Evolutionary conservation across 2,797 vertebrate genomes (phyloP).

Genomic region (Chelon auratus): DNA sequence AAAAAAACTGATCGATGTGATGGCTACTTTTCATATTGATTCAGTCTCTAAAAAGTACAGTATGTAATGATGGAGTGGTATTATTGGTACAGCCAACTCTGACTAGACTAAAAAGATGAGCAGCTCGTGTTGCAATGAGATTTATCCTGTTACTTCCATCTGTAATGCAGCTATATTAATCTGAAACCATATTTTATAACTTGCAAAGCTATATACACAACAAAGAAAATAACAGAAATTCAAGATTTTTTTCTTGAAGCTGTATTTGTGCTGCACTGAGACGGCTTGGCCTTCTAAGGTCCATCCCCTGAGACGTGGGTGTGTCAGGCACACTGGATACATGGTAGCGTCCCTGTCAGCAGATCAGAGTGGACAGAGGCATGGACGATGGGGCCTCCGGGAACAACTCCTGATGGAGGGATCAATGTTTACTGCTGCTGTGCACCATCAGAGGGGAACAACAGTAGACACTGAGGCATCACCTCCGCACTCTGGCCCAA

Average conservation of each 20-base stretch:
- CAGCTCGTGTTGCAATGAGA: neutral
- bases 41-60: neutral
- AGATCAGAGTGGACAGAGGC: constrained; percentile 44
- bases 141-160: neutral
- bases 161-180: neutral
- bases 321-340: constrained; percentile 33
- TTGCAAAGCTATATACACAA: neutral
- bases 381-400: constrained; percentile 42
- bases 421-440: constrained; percentile 70
- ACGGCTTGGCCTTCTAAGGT: neutral
- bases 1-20: too few species aligned
- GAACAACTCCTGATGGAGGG: constrained; percentile 46
- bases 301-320: constrained; percentile 15
- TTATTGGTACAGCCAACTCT: neutral
- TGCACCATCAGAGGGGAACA: constrained; percentile 45
- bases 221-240: neutral
- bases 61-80: neutral
- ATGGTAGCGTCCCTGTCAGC: constrained; percentile 58
- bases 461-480: constrained; percentile 45
- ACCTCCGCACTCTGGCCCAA: constrained; percentile 35
- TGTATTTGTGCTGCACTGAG: neutral
- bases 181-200: neutral
- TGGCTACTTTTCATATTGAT: too few species aligned
- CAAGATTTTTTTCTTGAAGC: neutral
- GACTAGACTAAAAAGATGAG: neutral